Evolutionary conservation across 1,140 invertebrate genomes (phyloP).

Genomic region (Cydia splendana): DNA sequence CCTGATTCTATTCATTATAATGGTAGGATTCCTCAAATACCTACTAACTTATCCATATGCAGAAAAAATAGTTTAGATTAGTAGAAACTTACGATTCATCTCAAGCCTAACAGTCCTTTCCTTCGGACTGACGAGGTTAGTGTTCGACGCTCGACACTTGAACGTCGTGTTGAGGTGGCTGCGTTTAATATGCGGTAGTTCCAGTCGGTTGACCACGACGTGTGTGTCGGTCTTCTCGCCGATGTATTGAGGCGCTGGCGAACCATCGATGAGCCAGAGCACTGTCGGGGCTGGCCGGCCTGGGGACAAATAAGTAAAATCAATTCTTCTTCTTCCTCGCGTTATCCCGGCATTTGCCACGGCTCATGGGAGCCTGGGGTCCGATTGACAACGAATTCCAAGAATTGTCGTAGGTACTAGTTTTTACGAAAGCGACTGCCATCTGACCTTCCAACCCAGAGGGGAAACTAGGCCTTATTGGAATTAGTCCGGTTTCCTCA

Average conservation of each 20-base stretch:
- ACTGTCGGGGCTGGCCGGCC: slow-evolving; percentile 90
- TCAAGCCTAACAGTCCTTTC: slow-evolving; percentile 89
- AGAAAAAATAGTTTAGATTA: not conserved
- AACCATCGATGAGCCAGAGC: slow-evolving; percentile 89
- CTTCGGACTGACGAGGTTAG: slow-evolving; percentile 89
- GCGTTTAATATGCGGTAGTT: slow-evolving; percentile 85
- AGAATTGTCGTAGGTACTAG: no score
- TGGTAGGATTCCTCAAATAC: no score
- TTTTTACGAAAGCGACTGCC: no score
- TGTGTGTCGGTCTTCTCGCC: slow-evolving; percentile 84
- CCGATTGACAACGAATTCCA: no score
- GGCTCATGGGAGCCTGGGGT: no score
- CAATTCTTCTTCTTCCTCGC: not conserved
- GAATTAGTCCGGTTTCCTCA: no score
- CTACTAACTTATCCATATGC: no score
- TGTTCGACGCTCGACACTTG: slow-evolving; percentile 92
- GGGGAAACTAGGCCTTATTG: no score
- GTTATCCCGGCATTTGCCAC: no score
- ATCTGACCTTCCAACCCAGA: no score
- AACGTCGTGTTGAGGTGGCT: slow-evolving; percentile 90
- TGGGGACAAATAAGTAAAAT: slow-evolving; percentile 67
- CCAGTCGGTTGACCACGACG: slow-evolving; percentile 88
- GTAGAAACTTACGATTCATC: slow-evolving; percentile 86
- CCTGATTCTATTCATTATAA: no score
- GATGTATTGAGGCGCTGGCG: slow-evolving; percentile 80